phyloP scores from a whole-genome alignment of 2,113 vertebrate genomes.

The Balaenoptera acutorostrata region DNA sequence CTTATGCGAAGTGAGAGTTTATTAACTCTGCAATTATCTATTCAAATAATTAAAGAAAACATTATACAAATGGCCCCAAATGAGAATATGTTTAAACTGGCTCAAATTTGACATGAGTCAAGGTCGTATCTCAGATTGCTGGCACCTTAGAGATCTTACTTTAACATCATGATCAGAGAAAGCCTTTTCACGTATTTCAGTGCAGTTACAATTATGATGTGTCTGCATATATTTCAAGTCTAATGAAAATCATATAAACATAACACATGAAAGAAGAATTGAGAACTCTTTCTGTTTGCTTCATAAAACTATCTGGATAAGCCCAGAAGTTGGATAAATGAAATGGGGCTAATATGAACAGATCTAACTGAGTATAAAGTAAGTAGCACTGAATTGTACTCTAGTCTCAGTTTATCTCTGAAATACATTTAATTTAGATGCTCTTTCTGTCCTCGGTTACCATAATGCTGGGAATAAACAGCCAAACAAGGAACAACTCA shows the following conservation, averaged over 20 bases:
- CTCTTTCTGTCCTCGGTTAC: neutral
- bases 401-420: neutral
- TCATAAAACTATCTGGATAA: neutral
- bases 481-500: neutral
- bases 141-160: neutral
- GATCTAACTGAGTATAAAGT: neutral
- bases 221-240: neutral
- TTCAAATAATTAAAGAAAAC: neutral
- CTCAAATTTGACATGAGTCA: neutral
- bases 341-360: neutral
- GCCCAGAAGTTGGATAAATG: neutral
- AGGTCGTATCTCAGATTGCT: neutral
- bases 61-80: neutral
- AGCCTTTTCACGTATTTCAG: neutral
- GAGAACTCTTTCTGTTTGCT: neutral
- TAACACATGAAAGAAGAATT: neutral
- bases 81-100: neutral
- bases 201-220: neutral
- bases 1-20: neutral
- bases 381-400: neutral
- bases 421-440: neutral
- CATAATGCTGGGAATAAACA: neutral
- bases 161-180: neutral
- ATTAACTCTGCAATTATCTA: neutral
- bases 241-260: neutral